These are phyloP conservation scores for Acestrorhynchus altus DNA, from an alignment of 2,797 vertebrate species.

Conservation along the genomic window DNA sequence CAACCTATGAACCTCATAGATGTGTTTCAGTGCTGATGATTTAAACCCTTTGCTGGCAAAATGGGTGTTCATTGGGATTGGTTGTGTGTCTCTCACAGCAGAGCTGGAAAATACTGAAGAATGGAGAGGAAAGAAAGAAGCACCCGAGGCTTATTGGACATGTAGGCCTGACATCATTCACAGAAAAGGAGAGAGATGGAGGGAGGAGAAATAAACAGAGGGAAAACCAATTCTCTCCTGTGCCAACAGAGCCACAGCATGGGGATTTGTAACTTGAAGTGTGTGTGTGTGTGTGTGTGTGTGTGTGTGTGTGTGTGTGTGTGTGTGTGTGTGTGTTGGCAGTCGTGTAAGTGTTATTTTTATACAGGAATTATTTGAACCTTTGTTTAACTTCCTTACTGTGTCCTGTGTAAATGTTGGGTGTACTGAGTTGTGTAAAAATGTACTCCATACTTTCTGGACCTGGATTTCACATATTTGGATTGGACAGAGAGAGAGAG, in stretches of 20 bases:
- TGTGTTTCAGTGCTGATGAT: no score
- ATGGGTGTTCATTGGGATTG: neutral
- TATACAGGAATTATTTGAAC: conserved; percentile 71
- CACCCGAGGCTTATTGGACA: neutral
- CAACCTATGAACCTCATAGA: no score
- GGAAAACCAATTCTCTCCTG: conserved; percentile 61
- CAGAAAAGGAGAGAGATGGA: neutral
- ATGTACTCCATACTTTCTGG: no score
- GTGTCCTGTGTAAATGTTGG: conserved; percentile 55
- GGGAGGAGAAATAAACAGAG: conserved; percentile 50
- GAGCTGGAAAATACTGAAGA: neutral
- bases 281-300: no score
- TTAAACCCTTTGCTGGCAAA: no score
- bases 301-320: no score
- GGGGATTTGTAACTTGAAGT: conserved; percentile 59
- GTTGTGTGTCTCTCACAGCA: neutral
- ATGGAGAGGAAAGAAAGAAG: neutral
- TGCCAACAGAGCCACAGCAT: conserved; percentile 59
- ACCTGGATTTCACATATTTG: no score
- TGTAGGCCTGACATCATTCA: neutral
- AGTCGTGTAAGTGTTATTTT: conserved; percentile 66
- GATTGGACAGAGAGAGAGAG: no score
- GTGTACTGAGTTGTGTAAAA: no score
- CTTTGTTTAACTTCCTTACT: conserved; percentile 59
- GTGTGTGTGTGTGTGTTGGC: no score